Evolutionary conservation across 2,113 vertebrate genomes (phyloP).

Genomic region (Seriola dumerili): DNA sequence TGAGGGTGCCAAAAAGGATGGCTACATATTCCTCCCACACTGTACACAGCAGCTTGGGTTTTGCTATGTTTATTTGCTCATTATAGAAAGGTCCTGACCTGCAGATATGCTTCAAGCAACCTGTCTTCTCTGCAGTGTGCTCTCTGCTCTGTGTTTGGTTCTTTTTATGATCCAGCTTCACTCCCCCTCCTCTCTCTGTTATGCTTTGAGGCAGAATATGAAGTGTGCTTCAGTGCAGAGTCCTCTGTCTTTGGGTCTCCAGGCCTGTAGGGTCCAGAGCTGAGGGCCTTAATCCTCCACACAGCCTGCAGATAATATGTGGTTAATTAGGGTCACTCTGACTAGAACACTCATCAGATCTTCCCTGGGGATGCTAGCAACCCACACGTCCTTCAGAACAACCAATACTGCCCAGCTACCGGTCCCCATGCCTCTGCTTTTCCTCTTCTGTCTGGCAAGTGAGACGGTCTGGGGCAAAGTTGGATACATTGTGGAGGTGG

Average conservation of each 20-base stretch:
- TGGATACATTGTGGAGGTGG: slow-evolving; percentile 44
- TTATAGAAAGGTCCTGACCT: slow-evolving; percentile 67
- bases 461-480: slow-evolving; percentile 62
- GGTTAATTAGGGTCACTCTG: slow-evolving; percentile 85
- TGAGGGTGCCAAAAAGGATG: slow-evolving; percentile 25
- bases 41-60: slow-evolving; percentile 3
- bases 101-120: slow-evolving; percentile 55
- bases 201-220: slow-evolving; percentile 64
- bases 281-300: slow-evolving; percentile 78
- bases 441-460: slow-evolving; percentile 57
- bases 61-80: slow-evolving; percentile 62
- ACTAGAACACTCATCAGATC: slow-evolving; percentile 79
- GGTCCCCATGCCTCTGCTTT: slow-evolving; percentile 48
- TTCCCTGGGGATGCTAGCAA: slow-evolving; percentile 73
- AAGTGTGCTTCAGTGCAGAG: slow-evolving; percentile 55
- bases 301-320: slow-evolving; percentile 82
- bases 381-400: slow-evolving; percentile 77
- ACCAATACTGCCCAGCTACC: slow-evolving; percentile 46
- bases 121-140: slow-evolving; percentile 35
- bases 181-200: slow-evolving; percentile 27
- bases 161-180: slow-evolving; percentile 46
- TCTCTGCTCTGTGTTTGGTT: slow-evolving; percentile 31
- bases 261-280: slow-evolving; percentile 68
- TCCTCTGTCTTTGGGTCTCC: slow-evolving; percentile 63
- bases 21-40: slow-evolving; percentile 3